A percentile compares a stretch with the other conserved stretches of the same genome.
Conservation (phyloP, 2,113 vertebrate species). For the Brachirus orientalis region DNA sequence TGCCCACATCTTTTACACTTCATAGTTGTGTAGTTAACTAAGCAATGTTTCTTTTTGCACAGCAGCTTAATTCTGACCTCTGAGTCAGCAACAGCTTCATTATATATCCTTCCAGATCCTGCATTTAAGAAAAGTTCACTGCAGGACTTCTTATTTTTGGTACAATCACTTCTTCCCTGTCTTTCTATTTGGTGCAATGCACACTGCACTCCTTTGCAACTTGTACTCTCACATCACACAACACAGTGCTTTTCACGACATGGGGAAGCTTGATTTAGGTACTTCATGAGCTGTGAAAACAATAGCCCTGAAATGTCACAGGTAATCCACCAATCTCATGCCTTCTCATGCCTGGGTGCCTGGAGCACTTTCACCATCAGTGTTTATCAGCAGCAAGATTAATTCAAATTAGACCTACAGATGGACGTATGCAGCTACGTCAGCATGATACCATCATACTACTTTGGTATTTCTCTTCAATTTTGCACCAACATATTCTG, state of each 20-base stretch:
- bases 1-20: conserved; percentile 8
- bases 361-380: conserved; percentile 1
- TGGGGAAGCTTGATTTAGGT: conserved; percentile 58
- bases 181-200: conserved; percentile 24
- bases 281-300: conserved; percentile 69
- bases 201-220: conserved; percentile 12
- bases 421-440: background rate
- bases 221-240: conserved; percentile 14
- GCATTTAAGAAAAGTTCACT: conserved; percentile 17
- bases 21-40: conserved; percentile 11
- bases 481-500: too few species aligned
- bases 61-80: conserved; percentile 43
- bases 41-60: conserved; percentile 22
- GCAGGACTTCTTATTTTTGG: conserved; percentile 25
- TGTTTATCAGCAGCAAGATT: conserved; percentile 6
- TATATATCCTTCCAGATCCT: conserved; percentile 1
- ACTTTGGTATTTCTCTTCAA: too few species aligned
- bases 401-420: conserved; percentile 21
- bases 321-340: conserved; percentile 57
- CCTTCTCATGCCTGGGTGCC: conserved; percentile 54
- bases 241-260: conserved; percentile 4
- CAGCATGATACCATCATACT: conserved; percentile 1
- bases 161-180: conserved; percentile 15
- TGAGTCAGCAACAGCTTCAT: conserved; percentile 48
- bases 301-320: conserved; percentile 64